Evolutionary conservation across 2,888 invertebrate genomes (phyloP), one percentile per base, ranked within the genome.

Genomic region (Harpagoxenus sublaevis): DNA sequence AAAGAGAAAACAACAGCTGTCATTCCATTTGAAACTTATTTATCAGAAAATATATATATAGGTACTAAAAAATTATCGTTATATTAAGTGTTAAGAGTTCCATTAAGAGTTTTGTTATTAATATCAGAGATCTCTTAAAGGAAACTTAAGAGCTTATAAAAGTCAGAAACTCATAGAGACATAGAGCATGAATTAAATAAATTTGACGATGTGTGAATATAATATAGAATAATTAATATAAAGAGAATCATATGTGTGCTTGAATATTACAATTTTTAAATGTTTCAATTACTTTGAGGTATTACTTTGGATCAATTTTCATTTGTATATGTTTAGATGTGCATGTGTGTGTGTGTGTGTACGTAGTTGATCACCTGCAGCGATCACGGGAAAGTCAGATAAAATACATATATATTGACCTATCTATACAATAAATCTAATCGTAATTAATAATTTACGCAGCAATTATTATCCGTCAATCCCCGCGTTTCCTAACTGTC

Each of bases 371-470:
- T 73, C 42, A 73, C 3, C 10, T 57, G 23, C 57, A 15, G 9
- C 28, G 28, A 55, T 55, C 6, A 18, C 8, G 42, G 28, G 31
- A 6, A 48, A 53, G 12, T 66, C 28, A 12, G 66, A 28, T 42
- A 77, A 66, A 66, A 77, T 63, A 35, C 6, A 31, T 12, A 35
- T 35, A 31, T 12, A 48, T 9, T 60, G 23, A 57, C 2, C 3
- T n/a, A 62, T 75, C 3, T n/a, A 62, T 75, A 31, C 9, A 74
- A 75, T 75, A 75, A 75, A 75, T 35, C 57, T 62, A n/a, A 74
- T 74, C 18, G 15, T 74, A 45, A 63, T 75, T 75, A 63, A 48
- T 75, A 63, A 75, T 35, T 48, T n/a, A 45, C 15, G 35, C 15
- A 75, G 23, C 45, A 51, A 75, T 75, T 62, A 75, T 48, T 63